phyloP scores from a whole-genome alignment of 2,797 vertebrate species.

The Chelidonichthys spinosus region DNA sequence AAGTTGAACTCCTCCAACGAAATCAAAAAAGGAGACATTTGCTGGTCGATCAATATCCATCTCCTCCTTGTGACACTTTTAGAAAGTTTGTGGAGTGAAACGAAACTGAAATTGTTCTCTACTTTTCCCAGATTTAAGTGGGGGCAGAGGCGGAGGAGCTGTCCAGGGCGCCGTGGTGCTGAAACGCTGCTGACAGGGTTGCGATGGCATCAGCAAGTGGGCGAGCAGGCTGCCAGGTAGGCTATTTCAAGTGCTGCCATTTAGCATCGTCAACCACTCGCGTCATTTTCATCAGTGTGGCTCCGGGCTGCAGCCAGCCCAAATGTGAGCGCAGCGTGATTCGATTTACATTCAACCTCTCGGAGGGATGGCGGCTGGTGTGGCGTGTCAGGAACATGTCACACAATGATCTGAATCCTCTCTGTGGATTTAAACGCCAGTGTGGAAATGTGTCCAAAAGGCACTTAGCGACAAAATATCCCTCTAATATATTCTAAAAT shows the following conservation, averaged over 20 bases:
- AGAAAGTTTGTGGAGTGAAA: conserved; percentile 2
- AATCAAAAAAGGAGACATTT: conserved; percentile 78
- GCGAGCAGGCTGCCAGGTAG: conserved; percentile 60
- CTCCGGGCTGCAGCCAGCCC: conserved; percentile 61
- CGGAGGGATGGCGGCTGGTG: conserved; percentile 21
- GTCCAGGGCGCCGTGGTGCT: conserved; percentile 57
- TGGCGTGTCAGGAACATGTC: background rate
- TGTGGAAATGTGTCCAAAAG: background rate
- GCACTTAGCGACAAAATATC: background rate
- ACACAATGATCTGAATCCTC: background rate
- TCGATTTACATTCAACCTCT: conserved; percentile 25
- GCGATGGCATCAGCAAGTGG: conserved; percentile 55
- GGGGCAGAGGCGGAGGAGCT: conserved; percentile 39
- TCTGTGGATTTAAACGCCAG: background rate
- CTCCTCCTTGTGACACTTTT: background rate
- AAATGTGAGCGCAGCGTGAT: conserved; percentile 65
- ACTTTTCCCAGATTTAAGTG: conserved; percentile 1
- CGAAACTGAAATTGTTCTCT: background rate
- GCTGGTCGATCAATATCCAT: conserved; percentile 72
- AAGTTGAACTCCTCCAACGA: conserved; percentile 79
- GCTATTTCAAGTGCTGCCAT: conserved; percentile 80
- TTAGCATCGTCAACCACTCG: conserved; percentile 73
- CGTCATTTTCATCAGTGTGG: conserved; percentile 71
- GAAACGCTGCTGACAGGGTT: conserved; percentile 49
- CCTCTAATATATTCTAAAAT: background rate